Percentiles rank a stretch among this genome's conserved stretches.
These are phyloP conservation scores for Drosophila santomea DNA, from an alignment of 1,140 invertebrate genomes.

Conservation along the genomic window DNA sequence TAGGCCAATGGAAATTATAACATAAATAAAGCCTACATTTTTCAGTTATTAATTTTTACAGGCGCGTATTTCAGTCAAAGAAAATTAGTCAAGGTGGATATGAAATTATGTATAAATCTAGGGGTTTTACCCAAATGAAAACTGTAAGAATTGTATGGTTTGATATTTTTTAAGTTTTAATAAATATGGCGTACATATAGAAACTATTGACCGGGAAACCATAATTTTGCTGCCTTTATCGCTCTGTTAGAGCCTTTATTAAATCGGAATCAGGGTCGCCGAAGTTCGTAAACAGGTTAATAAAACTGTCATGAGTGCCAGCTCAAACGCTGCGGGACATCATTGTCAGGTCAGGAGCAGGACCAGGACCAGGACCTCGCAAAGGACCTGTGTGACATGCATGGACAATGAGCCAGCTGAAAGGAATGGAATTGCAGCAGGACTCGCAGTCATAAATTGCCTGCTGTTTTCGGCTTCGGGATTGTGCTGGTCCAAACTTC, in stretches of 20 bases:
- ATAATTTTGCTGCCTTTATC: constrained; percentile 23
- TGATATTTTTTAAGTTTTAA: not conserved
- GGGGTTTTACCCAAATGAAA: too few species aligned
- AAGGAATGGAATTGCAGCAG: constrained; percentile 48
- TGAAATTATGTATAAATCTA: not conserved
- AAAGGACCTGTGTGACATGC: constrained; percentile 67
- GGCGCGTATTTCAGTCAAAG: not conserved
- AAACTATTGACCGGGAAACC: constrained; percentile 6
- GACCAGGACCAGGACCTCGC: constrained; percentile 37
- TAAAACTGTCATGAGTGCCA: constrained; percentile 74
- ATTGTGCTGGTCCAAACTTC: constrained; percentile 26
- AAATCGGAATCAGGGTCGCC: constrained; percentile 31
- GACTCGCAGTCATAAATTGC: constrained; percentile 66
- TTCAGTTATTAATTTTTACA: constrained; percentile 27
- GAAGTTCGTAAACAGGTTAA: constrained; percentile 66
- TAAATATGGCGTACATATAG: not conserved
- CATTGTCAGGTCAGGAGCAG: constrained; percentile 41
- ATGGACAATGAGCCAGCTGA: constrained; percentile 57
- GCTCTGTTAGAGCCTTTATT: constrained; percentile 16
- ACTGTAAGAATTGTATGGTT: too few species aligned
- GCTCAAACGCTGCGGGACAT: constrained; percentile 57
- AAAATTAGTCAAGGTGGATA: constrained; percentile 18
- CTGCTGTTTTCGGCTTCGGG: constrained; percentile 20
- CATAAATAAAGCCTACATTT: constrained; percentile 44
- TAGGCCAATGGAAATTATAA: constrained; percentile 35